These are phyloP conservation scores for Momotus momota DNA, from an alignment of 2,797 vertebrate species.

Conservation along the genomic window DNA sequence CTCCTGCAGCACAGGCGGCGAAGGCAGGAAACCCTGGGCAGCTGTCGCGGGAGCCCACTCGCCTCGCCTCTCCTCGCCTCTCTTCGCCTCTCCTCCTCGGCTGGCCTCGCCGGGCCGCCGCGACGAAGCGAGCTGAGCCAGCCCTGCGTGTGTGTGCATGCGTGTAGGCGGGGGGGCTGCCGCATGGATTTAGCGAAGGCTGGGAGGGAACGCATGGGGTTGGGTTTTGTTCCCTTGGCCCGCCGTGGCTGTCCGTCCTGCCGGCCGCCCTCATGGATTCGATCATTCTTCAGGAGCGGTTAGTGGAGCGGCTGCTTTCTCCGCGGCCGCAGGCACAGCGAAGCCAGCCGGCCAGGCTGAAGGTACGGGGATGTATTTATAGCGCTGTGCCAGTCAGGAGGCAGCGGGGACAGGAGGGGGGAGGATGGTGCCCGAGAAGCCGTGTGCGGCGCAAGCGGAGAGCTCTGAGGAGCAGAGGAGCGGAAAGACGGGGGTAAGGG, in stretches of 20 bases:
- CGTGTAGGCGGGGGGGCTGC: slow-evolving; percentile 66
- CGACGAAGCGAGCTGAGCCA: slow-evolving; percentile 25
- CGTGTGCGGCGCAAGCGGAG: not conserved
- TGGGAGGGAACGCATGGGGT: slow-evolving; percentile 64
- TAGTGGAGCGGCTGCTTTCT: slow-evolving; percentile 93
- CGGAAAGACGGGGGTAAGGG: slow-evolving; percentile 15
- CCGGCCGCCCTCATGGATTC: slow-evolving; percentile 87
- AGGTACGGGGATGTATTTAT: slow-evolving; percentile 82
- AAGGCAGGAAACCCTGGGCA: slow-evolving; percentile 60
- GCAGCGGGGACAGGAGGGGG: slow-evolving; percentile 10
- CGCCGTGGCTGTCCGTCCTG: slow-evolving; percentile 10
- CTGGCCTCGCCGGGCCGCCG: not conserved
- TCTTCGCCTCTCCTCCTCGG: not conserved
- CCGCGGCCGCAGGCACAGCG: slow-evolving; percentile 85
- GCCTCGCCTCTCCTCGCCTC: not conserved
- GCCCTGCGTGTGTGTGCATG: slow-evolving; percentile 50
- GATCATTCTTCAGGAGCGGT: slow-evolving; percentile 93
- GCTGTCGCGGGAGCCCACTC: slow-evolving; percentile 11
- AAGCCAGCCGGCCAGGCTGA: slow-evolving; percentile 88
- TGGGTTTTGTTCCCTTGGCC: slow-evolving; percentile 36
- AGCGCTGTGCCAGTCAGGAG: not conserved
- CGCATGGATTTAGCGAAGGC: slow-evolving; percentile 49
- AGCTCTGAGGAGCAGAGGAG: not conserved
- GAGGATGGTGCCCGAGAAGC: slow-evolving; percentile 53
- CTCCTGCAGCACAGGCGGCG: slow-evolving; percentile 29